Percentiles rank a stretch among this genome's conserved stretches.
These are phyloP conservation scores for Tringa solitaria DNA, from an alignment of 2,113 vertebrate genomes.

Conservation along the genomic window DNA sequence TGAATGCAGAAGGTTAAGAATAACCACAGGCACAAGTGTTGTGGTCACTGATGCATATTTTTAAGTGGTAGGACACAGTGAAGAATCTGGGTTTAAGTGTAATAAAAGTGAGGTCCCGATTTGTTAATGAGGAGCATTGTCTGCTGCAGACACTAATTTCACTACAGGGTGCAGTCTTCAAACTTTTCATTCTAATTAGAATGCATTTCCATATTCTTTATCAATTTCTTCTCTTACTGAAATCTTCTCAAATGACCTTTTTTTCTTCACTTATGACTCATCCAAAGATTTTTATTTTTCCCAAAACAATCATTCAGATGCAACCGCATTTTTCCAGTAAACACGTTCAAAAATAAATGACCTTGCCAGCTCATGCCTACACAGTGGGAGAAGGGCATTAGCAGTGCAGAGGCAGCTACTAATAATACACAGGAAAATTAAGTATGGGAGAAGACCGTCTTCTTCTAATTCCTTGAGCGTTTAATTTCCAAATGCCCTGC, in stretches of 20 bases:
- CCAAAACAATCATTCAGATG: constrained; percentile 68
- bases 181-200: constrained; percentile 68
- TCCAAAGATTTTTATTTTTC: constrained; percentile 65
- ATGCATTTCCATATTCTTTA: constrained; percentile 72
- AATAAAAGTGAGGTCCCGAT: constrained; percentile 61
- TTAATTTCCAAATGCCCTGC: constrained; percentile 67
- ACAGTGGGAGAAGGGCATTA: constrained; percentile 58
- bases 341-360: constrained; percentile 67
- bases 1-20: background rate
- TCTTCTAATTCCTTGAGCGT: constrained; percentile 58
- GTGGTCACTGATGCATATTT: constrained; percentile 57
- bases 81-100: constrained; percentile 47
- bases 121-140: constrained; percentile 63
- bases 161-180: constrained; percentile 58
- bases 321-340: constrained; percentile 65
- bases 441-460: constrained; percentile 29
- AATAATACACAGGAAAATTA: constrained; percentile 65
- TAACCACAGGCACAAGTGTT: background rate
- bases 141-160: constrained; percentile 68
- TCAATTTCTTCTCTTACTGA: constrained; percentile 60
- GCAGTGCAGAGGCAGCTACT: constrained; percentile 41
- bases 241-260: constrained; percentile 71
- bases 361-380: constrained; percentile 50
- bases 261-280: constrained; percentile 62
- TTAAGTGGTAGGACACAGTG: constrained; percentile 43